phyloP scores from a whole-genome alignment of 2,797 vertebrate species.

The Pangasius sanitwongsei region DNA sequence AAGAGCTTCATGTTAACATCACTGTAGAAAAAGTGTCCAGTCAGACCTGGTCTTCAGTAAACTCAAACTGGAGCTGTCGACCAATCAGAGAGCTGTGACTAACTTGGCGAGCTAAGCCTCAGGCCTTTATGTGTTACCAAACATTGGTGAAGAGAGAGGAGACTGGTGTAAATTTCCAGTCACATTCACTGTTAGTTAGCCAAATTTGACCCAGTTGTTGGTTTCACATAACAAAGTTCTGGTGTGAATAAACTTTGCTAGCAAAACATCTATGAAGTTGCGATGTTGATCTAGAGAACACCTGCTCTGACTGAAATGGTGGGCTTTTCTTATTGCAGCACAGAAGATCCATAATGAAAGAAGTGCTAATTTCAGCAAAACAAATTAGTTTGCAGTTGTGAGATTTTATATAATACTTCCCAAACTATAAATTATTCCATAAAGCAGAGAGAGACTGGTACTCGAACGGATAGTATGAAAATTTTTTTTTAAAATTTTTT shows the following conservation, averaged over 20 bases:
- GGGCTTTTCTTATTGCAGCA: neutral
- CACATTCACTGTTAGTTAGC: neutral
- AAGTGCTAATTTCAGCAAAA: neutral
- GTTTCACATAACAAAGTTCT: neutral
- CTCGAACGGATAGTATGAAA: too few relatives aligned
- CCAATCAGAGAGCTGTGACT: neutral
- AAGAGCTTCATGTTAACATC: neutral
- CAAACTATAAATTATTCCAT: neutral
- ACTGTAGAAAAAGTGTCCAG: neutral
- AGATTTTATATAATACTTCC: neutral
- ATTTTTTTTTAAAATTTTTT: neutral
- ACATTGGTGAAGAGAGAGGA: too few relatives aligned
- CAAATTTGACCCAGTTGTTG: neutral
- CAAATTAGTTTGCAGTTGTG: neutral
- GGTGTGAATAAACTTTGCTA: neutral
- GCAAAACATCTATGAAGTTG: neutral
- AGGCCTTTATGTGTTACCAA: neutral
- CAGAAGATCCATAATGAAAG: neutral
- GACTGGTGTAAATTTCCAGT: neutral
- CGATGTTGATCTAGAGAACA: neutral
- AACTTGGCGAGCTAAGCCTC: neutral
- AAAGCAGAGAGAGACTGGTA: neutral
- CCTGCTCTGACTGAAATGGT: neutral
- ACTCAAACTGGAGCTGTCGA: neutral
- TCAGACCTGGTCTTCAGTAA: neutral